phyloP scores from a whole-genome alignment of 2,888 invertebrate genomes.

The Chrysolina americana region DNA sequence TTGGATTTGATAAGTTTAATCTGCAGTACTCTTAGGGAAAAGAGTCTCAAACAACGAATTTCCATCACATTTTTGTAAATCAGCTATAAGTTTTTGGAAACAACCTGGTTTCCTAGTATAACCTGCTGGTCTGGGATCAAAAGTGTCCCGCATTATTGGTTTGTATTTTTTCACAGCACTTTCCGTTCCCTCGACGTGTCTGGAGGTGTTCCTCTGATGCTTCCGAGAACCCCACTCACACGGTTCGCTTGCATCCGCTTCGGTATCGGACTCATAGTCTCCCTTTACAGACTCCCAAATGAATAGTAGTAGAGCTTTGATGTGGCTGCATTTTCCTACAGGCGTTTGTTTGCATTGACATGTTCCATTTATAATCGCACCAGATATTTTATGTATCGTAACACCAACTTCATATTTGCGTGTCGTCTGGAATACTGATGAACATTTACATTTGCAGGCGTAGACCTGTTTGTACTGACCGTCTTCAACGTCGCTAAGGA shows the following conservation, averaged over 20 bases:
- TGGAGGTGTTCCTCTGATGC: no score
- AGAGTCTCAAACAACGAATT: no score
- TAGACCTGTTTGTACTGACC: background rate
- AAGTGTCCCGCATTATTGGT: no score
- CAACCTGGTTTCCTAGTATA: no score
- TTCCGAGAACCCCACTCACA: background rate
- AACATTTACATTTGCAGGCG: background rate
- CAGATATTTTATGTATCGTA: conserved; percentile 12
- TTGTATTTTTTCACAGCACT: no score
- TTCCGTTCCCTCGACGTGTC: no score
- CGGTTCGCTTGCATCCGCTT: conserved; percentile 1
- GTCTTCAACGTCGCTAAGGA: background rate
- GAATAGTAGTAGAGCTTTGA: conserved; percentile 15
- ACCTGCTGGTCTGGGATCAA: no score
- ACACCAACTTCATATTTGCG: background rate
- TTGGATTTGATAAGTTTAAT: no score
- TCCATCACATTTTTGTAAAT: no score
- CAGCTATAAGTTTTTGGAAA: no score
- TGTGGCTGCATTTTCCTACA: conserved; percentile 24
- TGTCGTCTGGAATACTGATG: conserved; percentile 6
- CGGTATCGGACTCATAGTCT: background rate
- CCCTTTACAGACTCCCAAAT: conserved; percentile 17
- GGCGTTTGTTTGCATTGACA: conserved; percentile 23
- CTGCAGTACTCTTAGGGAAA: no score
- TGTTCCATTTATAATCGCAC: conserved; percentile 7